These are phyloP conservation scores for Choloepus hoffmanni DNA, from an alignment of 2,113 vertebrate species.

Conservation along the genomic window DNA sequence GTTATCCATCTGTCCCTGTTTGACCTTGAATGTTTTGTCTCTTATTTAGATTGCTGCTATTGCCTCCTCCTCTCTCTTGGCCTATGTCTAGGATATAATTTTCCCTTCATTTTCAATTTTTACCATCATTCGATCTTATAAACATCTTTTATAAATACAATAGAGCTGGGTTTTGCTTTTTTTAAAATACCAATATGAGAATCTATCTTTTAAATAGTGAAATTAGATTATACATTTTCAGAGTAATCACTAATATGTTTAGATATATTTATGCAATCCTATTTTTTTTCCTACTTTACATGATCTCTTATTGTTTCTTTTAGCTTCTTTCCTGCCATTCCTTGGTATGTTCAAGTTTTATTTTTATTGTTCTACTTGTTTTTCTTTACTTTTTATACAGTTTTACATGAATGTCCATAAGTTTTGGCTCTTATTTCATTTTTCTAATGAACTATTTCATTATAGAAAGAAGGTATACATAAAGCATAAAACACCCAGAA, in stretches of 20 bases:
- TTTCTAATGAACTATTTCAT: slow-evolving; percentile 54
- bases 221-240: slow-evolving; percentile 62
- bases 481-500: neutral
- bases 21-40: slow-evolving; percentile 49
- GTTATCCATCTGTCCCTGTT: slow-evolving; percentile 36
- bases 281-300: slow-evolving; percentile 64
- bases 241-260: slow-evolving; percentile 48
- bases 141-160: slow-evolving; percentile 49
- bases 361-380: slow-evolving; percentile 47
- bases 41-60: slow-evolving; percentile 46
- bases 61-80: neutral
- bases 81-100: slow-evolving; percentile 34
- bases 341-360: slow-evolving; percentile 50
- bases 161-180: slow-evolving; percentile 47
- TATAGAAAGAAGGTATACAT: neutral
- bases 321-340: slow-evolving; percentile 27
- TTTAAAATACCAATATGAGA: slow-evolving; percentile 54
- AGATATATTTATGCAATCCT: slow-evolving; percentile 49
- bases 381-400: slow-evolving; percentile 7
- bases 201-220: slow-evolving; percentile 62
- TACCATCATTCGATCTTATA: slow-evolving; percentile 22
- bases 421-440: slow-evolving; percentile 33
- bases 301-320: slow-evolving; percentile 57
- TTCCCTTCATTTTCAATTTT: slow-evolving; percentile 56
- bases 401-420: slow-evolving; percentile 30